Percentiles rank a stretch among this genome's conserved stretches.
Evolutionary conservation across 2,113 vertebrate genomes (phyloP).

Genomic region (Mellivora capensis): DNA sequence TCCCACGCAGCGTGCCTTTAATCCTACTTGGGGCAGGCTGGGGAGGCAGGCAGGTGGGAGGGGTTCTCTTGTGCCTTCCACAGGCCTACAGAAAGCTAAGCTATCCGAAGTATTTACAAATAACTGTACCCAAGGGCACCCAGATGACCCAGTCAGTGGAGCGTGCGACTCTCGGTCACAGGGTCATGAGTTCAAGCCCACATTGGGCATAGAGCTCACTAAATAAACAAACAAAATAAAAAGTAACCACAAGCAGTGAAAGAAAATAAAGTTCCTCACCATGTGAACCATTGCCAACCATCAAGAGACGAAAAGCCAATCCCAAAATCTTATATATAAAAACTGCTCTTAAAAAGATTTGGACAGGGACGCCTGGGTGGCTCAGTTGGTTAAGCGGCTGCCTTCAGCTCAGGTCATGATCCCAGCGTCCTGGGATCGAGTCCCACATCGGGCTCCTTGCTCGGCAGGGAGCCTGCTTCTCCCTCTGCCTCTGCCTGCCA

Average conservation of each 20-base stretch:
- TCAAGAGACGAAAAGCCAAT: slow-evolving; percentile 5
- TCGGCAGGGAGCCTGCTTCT: too few relatives aligned
- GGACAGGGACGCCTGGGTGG: too few relatives aligned
- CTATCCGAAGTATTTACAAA: slow-evolving; percentile 2
- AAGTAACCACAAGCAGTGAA: background rate
- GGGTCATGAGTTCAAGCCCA: background rate
- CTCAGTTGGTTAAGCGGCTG: too few relatives aligned
- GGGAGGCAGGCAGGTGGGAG: background rate
- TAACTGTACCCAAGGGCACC: background rate
- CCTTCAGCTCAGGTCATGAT: too few relatives aligned
- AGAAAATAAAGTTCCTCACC: slow-evolving; percentile 22
- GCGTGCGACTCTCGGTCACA: background rate
- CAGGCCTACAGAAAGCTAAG: background rate
- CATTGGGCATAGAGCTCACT: background rate
- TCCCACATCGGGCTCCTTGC: too few relatives aligned
- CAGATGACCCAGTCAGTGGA: background rate
- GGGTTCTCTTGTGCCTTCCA: background rate
- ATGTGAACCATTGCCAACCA: background rate
- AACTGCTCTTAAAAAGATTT: background rate
- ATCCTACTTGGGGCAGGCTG: background rate
- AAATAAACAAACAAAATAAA: background rate
- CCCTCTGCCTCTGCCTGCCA: too few relatives aligned
- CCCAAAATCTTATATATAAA: background rate
- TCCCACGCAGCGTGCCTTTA: background rate
- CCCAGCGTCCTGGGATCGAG: too few relatives aligned